Conservation (phyloP, 2,888 invertebrate species). For the Andrena haemorrhoa region DNA sequence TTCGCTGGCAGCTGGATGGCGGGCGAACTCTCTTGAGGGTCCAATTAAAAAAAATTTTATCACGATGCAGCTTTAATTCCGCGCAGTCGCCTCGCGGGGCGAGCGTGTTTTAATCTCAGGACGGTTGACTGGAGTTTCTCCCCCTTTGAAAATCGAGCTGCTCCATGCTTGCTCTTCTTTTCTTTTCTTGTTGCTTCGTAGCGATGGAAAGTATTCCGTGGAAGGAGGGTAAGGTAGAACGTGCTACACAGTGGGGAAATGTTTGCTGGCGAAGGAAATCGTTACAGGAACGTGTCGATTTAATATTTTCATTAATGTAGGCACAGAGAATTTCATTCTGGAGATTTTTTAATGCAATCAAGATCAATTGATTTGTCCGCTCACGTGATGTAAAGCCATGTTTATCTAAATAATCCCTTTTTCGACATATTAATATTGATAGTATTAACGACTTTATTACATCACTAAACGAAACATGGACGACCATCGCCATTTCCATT, state of each 20-base stretch:
- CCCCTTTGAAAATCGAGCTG: constrained; percentile 27
- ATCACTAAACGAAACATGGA: no score
- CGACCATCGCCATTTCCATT: no score
- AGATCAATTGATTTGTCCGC: no score
- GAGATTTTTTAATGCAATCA: no score
- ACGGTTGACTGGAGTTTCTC: background rate
- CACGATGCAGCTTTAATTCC: constrained; percentile 36
- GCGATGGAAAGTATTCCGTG: constrained; percentile 1
- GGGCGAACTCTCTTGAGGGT: constrained; percentile 20
- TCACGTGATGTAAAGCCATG: no score
- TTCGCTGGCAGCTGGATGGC: constrained; percentile 9
- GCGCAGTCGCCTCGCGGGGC: constrained; percentile 11
- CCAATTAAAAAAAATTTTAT: constrained; percentile 51
- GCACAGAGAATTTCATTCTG: no score
- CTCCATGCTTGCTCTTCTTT: background rate
- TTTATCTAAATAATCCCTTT: no score
- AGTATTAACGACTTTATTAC: no score
- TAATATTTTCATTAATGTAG: no score
- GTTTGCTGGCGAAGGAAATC: background rate
- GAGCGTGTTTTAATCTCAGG: constrained; percentile 37
- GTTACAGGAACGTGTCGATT: background rate
- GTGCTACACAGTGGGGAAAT: background rate
- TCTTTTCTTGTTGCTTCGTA: background rate
- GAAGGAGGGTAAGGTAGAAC: background rate
- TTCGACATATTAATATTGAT: no score